Evolutionary conservation across 2,113 vertebrate species (phyloP).

Genomic region (Alligator sinensis): DNA sequence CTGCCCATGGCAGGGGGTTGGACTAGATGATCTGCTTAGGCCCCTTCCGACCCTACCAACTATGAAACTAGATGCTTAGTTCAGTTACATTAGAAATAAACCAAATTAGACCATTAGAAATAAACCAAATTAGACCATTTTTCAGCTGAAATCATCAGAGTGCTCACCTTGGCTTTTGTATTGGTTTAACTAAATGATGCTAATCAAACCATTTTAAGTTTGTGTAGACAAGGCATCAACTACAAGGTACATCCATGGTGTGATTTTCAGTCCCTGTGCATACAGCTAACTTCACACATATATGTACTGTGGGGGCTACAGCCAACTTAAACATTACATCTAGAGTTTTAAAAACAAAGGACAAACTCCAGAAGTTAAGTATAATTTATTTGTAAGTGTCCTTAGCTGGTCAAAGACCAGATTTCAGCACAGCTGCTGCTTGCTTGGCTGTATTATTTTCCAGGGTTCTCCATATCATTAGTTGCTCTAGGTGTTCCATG

Average conservation of each 20-base stretch:
- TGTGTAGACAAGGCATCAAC: background rate
- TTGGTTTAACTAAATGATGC: background rate
- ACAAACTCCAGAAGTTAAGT: background rate
- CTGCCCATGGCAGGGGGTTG: no score
- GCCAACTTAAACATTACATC: background rate
- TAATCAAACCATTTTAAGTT: background rate
- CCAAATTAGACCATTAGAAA: background rate
- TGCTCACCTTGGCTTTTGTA: background rate
- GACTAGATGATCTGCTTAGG: no score
- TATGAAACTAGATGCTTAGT: background rate
- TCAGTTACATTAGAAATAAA: background rate
- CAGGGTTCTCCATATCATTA: background rate
- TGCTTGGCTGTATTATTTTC: background rate
- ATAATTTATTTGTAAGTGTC: background rate
- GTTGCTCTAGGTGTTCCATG: background rate
- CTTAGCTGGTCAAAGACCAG: background rate
- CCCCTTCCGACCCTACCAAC: no score
- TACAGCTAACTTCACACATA: background rate
- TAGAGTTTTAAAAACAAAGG: background rate
- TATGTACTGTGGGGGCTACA: background rate
- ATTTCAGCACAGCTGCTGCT: background rate
- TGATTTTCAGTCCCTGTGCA: background rate
- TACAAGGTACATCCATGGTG: no score
- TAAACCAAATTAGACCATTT: background rate
- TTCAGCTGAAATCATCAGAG: background rate